These are phyloP conservation scores for Acromyrmex charruanus DNA, from an alignment of 1,140 invertebrate genomes.

Conservation along the genomic window DNA sequence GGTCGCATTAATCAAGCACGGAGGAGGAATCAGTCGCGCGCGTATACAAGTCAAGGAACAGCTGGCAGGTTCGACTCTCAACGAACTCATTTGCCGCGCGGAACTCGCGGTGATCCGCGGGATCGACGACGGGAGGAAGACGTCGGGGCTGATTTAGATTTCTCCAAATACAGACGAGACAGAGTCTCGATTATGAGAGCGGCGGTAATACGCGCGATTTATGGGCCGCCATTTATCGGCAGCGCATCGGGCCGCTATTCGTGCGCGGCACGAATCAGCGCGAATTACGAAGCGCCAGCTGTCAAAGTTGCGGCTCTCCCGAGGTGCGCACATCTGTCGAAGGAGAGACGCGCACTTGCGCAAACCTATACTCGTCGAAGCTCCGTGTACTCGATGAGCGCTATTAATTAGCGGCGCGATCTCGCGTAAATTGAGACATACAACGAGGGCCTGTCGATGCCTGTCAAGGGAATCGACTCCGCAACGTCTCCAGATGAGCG, in stretches of 20 bases:
- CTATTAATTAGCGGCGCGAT: conserved; percentile 60
- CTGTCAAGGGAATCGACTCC: conserved; percentile 41
- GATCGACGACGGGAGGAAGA: conserved; percentile 34
- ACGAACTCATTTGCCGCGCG: conserved; percentile 42
- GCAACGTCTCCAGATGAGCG: conserved; percentile 14
- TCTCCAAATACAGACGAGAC: conserved; percentile 55
- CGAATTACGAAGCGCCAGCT: conserved; percentile 57
- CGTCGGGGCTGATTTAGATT: conserved; percentile 61
- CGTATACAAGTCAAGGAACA: conserved; percentile 24
- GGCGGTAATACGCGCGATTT: conserved; percentile 57
- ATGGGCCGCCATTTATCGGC: conserved; percentile 57
- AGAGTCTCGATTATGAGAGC: conserved; percentile 56
- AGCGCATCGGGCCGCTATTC: background rate
- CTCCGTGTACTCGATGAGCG: conserved; percentile 33
- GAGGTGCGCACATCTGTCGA: conserved; percentile 46
- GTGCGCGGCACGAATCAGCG: conserved; percentile 8
- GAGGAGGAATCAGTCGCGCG: conserved; percentile 50
- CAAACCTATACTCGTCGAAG: background rate
- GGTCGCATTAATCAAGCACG: conserved; percentile 69
- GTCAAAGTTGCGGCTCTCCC: conserved; percentile 47
- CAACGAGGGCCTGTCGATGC: conserved; percentile 41
- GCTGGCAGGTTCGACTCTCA: conserved; percentile 51
- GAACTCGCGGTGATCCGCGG: conserved; percentile 37
- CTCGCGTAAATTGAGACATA: conserved; percentile 53
- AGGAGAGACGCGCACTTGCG: conserved; percentile 40